Evolutionary conservation across 2,113 vertebrate species (phyloP).

Genomic region (Phainopepla nitens): DNA sequence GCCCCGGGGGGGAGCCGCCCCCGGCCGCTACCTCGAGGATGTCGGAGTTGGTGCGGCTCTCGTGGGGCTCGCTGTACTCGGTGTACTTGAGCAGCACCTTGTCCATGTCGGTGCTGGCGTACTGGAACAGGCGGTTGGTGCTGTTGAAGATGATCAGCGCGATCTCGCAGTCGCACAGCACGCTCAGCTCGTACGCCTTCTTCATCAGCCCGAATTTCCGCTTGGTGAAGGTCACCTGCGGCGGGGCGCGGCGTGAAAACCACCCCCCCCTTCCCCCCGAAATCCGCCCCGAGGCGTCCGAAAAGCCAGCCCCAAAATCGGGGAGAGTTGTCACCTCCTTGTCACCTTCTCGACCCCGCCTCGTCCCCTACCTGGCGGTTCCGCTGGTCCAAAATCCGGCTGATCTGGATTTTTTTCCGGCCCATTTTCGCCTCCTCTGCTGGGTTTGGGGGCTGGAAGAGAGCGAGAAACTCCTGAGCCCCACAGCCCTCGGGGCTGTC

Average conservation of each 20-base stretch:
- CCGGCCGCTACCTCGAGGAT: conserved; percentile 82
- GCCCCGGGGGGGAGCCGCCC: too few species aligned
- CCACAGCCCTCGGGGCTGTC: accelerated
- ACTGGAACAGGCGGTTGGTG: conserved; percentile 94
- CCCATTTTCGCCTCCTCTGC: conserved; percentile 76
- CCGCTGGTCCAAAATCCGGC: conserved; percentile 90
- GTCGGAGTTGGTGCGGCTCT: conserved; percentile 93
- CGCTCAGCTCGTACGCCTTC: conserved; percentile 95
- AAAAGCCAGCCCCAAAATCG: too few species aligned
- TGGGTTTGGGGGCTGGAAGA: background rate
- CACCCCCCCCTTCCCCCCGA: background rate
- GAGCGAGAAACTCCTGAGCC: background rate
- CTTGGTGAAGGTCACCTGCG: background rate
- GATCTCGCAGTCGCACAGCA: conserved; percentile 96
- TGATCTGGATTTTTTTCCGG: conserved; percentile 96
- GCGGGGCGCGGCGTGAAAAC: accelerated
- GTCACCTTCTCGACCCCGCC: accelerated
- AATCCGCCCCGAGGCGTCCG: accelerated
- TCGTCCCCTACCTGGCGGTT: conserved; percentile 82
- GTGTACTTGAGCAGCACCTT: conserved; percentile 93
- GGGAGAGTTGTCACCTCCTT: background rate
- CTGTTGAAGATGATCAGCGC: conserved; percentile 99
- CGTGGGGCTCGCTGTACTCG: conserved; percentile 94
- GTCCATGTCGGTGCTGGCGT: conserved; percentile 97
- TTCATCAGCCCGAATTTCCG: conserved; percentile 96